Percentiles rank a stretch among this genome's conserved stretches.
Evolutionary conservation across 37 sponge, comb jelly and placozoan genomes (phyloP).

Genomic region (Eunapius fragilis): DNA sequence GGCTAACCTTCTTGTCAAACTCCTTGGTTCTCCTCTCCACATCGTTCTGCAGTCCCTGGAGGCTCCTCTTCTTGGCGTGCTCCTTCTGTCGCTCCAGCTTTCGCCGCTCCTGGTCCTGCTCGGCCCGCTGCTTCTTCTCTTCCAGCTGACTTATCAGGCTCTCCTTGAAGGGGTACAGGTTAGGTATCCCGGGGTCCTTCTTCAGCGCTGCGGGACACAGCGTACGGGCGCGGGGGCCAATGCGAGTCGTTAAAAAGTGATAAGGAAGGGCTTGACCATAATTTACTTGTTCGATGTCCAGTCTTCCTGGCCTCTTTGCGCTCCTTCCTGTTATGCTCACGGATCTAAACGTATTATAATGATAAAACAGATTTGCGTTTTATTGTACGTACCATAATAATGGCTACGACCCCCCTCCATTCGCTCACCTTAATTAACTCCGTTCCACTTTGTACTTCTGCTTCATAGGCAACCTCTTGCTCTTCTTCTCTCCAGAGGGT

Average conservation of each 20-base stretch:
- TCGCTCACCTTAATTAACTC: too few species aligned
- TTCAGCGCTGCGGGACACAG: conserved; percentile 81
- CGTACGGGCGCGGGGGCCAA: too few species aligned
- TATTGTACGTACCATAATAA: too few species aligned
- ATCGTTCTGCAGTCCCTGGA: conserved; percentile 75
- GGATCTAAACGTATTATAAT: conserved; percentile 64
- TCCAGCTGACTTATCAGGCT: conserved; percentile 82
- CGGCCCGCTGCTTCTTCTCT: conserved; percentile 58
- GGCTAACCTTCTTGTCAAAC: conserved; percentile 90
- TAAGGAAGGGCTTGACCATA: too few species aligned
- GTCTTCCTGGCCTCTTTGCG: conserved; percentile 75
- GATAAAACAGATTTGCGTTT: too few species aligned
- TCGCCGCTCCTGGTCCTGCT: conserved; percentile 48
- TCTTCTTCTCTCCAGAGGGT: conserved; percentile 68
- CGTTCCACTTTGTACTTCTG: conserved; percentile 85
- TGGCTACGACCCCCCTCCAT: too few species aligned
- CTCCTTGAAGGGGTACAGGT: conserved; percentile 91
- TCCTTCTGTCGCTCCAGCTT: conserved; percentile 58
- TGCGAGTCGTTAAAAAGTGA: too few species aligned
- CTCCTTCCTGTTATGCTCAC: conserved; percentile 82
- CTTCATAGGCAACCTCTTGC: conserved; percentile 72
- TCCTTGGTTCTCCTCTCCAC: conserved; percentile 62
- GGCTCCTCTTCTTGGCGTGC: conserved; percentile 44
- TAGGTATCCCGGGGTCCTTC: conserved; percentile 96
- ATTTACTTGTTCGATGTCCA: conserved; percentile 31